Evolutionary conservation across 2,888 invertebrate species (phyloP), one percentile per base, ranked within the genome.

Genomic region (Parapristionchus giblindavisi): DNA sequence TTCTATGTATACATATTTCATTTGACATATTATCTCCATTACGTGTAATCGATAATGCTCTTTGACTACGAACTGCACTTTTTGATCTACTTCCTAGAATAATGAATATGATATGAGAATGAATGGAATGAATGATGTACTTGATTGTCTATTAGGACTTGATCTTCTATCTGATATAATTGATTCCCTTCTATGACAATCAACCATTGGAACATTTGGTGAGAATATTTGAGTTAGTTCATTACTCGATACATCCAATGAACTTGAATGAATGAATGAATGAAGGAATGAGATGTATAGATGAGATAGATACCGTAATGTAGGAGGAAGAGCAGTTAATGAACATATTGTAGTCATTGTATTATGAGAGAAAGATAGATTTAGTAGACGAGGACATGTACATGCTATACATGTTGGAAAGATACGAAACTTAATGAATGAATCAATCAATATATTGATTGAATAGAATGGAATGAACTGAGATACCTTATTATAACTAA

Each of bases 331-430:
- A 75, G 80, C 81, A 6, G 79, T 63, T 54, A 83, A 72, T 14
- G 83, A 79, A 5, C 81, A 95, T 93, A 73, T 88, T 85, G 38
- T 71, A 27, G 83, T 87, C 38, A 91, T 82, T 73, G 87, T 85
- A 89, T 98, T 98, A 87, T 94, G 94, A 0, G 95, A 93, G 91
- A 99, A 92, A 88, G 96, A 96, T 24, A 99, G 91, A 52, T 94
- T 91, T 0, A 94, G 93, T 38, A 99, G 91, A 83, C 92, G 92
- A 0, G 95, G 93, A 5, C 95, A 96, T 75, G 94, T 91, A 88
- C 99, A 99, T 2, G 97, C 93, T 52, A 99, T 90, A 61, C 94
- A 93, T 1, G 92, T 91, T 0, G 98, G 98, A 77, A 97, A 92
- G 82, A 92, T 92, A 43, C 92, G 92, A 88, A 98, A 94, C 83